Percentiles rank a stretch among this genome's conserved stretches.
Conservation (phyloP, 2,888 invertebrate species). For the Anodontia alba region DNA sequence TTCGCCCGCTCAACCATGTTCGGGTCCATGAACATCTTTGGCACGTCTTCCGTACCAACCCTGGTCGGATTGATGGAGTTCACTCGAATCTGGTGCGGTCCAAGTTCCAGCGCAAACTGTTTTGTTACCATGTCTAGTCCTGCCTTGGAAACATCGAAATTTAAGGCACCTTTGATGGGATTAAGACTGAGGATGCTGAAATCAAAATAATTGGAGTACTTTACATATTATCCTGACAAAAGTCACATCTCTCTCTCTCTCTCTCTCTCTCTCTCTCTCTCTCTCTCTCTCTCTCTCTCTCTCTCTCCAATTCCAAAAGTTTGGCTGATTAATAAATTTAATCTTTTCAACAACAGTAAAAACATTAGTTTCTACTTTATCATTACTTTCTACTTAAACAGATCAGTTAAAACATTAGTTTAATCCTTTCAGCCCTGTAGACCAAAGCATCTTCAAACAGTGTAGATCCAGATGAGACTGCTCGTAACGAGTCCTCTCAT, state of each 20-base stretch:
- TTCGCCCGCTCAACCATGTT: conserved; percentile 92
- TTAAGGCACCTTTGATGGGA: conserved; percentile 88
- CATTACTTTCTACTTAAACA: no score
- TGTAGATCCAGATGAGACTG: no score
- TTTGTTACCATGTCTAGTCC: conserved; percentile 94
- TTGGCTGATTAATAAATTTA: neutral
- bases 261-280: no score
- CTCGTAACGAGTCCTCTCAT: no score
- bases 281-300: no score
- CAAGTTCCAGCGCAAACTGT: conserved; percentile 94
- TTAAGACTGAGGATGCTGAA: conserved; percentile 88
- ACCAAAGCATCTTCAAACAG: no score
- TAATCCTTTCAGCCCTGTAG: no score
- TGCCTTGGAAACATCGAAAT: conserved; percentile 94
- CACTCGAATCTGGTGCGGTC: conserved; percentile 91
- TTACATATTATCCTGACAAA: neutral
- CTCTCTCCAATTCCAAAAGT: no score
- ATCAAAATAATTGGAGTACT: no score
- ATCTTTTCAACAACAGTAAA: neutral
- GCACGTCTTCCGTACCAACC: conserved; percentile 95
- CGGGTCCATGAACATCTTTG: conserved; percentile 76
- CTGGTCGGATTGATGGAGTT: conserved; percentile 97
- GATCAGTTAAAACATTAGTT: no score
- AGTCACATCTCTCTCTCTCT: no score
- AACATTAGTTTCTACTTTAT: neutral